These are phyloP conservation scores for Reinhardtius hippoglossoides DNA, from an alignment of 2,113 vertebrate species.

Conservation along the genomic window DNA sequence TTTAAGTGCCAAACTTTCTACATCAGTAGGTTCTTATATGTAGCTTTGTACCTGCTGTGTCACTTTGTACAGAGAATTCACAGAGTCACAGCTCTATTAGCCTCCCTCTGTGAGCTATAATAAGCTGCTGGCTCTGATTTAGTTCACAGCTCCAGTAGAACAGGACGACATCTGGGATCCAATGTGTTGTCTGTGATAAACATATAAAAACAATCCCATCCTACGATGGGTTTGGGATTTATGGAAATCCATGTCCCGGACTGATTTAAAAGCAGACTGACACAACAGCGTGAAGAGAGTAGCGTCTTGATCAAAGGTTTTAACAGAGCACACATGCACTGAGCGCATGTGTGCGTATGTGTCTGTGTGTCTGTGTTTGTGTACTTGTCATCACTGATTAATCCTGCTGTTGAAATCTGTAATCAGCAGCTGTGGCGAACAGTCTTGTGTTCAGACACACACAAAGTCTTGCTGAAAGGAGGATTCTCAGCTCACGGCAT, in stretches of 20 bases:
- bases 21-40: neutral
- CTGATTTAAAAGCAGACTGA: conserved; percentile 7
- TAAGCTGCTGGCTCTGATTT: conserved; percentile 3
- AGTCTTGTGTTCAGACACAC: neutral
- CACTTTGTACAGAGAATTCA: too few relatives aligned
- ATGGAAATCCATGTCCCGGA: conserved; percentile 1
- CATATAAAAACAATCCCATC: conserved; percentile 13
- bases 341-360: neutral
- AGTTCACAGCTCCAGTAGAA: neutral
- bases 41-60: too few relatives aligned
- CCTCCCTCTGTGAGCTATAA: neutral
- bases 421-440: conserved; percentile 26
- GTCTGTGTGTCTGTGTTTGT: neutral
- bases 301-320: neutral
- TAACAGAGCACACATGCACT: neutral
- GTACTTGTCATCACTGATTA: conserved; percentile 60
- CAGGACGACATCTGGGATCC: neutral
- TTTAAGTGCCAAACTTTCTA: neutral
- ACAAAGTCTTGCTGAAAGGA: neutral
- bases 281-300: neutral
- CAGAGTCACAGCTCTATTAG: neutral
- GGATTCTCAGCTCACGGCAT: neutral
- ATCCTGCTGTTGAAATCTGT: conserved; percentile 52
- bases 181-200: neutral
- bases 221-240: neutral